These are phyloP conservation scores for Drosophila truncata DNA, from an alignment of 1,140 invertebrate species.

Conservation along the genomic window DNA sequence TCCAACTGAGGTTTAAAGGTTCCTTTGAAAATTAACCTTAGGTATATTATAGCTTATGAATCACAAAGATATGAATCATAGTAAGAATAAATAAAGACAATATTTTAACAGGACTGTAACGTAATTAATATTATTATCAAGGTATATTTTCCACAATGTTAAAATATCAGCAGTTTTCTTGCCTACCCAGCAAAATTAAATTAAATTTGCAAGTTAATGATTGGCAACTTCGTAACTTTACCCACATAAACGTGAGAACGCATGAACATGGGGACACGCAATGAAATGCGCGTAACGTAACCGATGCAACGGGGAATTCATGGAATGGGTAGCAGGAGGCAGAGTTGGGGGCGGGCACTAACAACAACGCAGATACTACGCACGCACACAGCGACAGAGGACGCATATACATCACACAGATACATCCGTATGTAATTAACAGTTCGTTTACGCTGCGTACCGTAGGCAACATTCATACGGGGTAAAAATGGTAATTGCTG, in stretches of 20 bases:
- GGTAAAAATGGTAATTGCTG: slow-evolving; percentile 63
- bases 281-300: slow-evolving; percentile 54
- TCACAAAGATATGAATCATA: neutral
- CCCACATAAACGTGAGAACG: slow-evolving; percentile 27
- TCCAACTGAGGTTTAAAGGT: neutral
- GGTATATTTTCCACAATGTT: too few relatives aligned
- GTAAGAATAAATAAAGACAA: too few relatives aligned
- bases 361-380: slow-evolving; percentile 17
- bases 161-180: neutral
- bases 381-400: slow-evolving; percentile 4
- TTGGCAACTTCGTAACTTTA: neutral
- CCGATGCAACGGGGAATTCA: slow-evolving; percentile 24
- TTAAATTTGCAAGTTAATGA: too few relatives aligned
- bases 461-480: slow-evolving; percentile 60
- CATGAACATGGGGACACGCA: slow-evolving; percentile 39
- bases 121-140: too few relatives aligned
- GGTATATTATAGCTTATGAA: neutral
- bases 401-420: slow-evolving; percentile 31
- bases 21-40: neutral
- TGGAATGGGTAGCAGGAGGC: neutral
- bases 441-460: slow-evolving; percentile 78
- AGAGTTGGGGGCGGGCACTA: neutral
- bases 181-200: neutral
- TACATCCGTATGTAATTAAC: slow-evolving; percentile 59
- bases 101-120: too few relatives aligned